A percentile compares a stretch with the other conserved stretches of the same genome.
Evolutionary conservation across 2,888 invertebrate genomes (phyloP).

Genomic region (Terebella lapidaria): DNA sequence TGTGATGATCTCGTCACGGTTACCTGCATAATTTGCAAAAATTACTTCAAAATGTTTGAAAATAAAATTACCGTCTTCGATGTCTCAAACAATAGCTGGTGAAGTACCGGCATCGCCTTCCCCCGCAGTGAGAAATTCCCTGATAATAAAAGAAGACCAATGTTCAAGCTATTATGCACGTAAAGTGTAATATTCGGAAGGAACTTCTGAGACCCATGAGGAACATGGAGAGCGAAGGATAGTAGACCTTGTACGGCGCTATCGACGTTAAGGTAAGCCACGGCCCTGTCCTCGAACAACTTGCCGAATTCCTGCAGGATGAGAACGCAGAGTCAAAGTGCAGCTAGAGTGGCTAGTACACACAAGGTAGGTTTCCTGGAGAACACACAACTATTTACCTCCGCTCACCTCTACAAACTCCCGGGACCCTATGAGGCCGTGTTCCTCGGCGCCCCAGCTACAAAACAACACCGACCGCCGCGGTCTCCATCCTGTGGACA

Average conservation of each 20-base stretch:
- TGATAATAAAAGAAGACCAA: too few relatives aligned
- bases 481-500: constrained; percentile 46
- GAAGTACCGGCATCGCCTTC: background rate
- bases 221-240: too few relatives aligned
- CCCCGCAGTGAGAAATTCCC: background rate
- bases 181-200: too few relatives aligned
- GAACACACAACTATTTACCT: too few relatives aligned
- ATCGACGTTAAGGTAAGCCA: constrained; percentile 40
- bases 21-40: too few relatives aligned
- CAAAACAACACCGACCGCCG: constrained; percentile 51
- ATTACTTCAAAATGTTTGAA: too few relatives aligned
- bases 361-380: too few relatives aligned
- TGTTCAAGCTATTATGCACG: too few relatives aligned
- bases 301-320: constrained; percentile 3
- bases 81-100: background rate
- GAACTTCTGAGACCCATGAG: too few relatives aligned
- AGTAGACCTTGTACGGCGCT: constrained; percentile 37
- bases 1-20: too few relatives aligned
- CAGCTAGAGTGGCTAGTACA: too few relatives aligned
- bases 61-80: background rate
- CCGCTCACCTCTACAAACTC: constrained; percentile 53
- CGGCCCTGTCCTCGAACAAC: constrained; percentile 19
- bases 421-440: constrained; percentile 51
- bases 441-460: constrained; percentile 55
- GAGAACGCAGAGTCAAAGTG: too few relatives aligned